Base-by-base conservation (phyloP, 1,140 invertebrate species). In the Globodera rostochiensis region DNA sequence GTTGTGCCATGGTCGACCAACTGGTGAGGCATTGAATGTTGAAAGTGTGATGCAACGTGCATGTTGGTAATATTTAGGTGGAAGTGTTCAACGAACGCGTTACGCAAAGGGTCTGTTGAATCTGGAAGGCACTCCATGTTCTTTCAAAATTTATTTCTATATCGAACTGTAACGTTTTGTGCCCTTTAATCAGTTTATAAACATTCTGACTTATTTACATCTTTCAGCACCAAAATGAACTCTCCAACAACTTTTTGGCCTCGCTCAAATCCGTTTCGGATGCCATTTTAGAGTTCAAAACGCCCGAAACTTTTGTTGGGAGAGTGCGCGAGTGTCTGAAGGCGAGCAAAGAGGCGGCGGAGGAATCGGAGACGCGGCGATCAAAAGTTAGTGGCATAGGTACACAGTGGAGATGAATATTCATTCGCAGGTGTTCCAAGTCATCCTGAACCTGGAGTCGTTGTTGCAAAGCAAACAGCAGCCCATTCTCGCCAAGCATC, bases 401-500 rank as follows among this genome's bases (percentile, higher is more conserved):
- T 2, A 36, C 36, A 36, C 36, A 36, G 36, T 36, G 3, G 36
- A 36, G 36, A 36, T 36, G 36, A 3, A 36, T 36, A 36, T 36
- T 36, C 36, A 36, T 1, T 36, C 3, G 19, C 57, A 64, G 57
- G 57, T 64, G 57, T 64, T 64, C 15, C 57, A 64, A 64, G 57
- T 64, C 57, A 64, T 64, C 19, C 57, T 64, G 57, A 64, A 64
- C 57, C 57, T 64, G 57, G 57, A 64, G 57, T 64, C 69, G 36
- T 47, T 45, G 69, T 19, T 47, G n/a, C 69, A 36, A 45, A 71
- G 2, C 46, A 47, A 71, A 45, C 9, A 71, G 69, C 25, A 71
- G 69, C 69, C 69, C 13, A 71, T 71, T 71, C 25, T 71, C n/a
- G 69, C 25, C 21, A 71, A 71, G 69, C 46, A 71, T 19, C 69